Evolutionary conservation across 2,888 invertebrate genomes (phyloP).

Genomic region (Rosalia funebris): DNA sequence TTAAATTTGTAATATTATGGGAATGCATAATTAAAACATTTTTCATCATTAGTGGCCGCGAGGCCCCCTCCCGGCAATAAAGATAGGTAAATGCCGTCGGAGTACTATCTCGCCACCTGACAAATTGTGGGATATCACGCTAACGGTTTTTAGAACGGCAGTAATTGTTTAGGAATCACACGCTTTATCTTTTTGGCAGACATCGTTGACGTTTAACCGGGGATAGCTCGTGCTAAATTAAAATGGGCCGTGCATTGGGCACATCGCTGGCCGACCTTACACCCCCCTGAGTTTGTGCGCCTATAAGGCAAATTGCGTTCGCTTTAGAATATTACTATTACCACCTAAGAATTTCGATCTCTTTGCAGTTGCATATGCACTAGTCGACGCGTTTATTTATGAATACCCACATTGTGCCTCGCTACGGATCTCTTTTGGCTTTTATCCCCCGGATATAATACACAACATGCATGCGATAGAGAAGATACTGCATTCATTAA

Average conservation of each 20-base stretch:
- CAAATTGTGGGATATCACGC: slow-evolving; percentile 47
- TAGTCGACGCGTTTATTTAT: too few species aligned
- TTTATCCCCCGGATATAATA: too few species aligned
- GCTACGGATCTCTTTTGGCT: too few species aligned
- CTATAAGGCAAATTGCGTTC: too few species aligned
- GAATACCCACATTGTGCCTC: too few species aligned
- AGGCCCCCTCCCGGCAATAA: slow-evolving; percentile 37
- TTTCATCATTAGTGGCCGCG: slow-evolving; percentile 57
- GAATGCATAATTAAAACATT: slow-evolving; percentile 63
- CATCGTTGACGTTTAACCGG: slow-evolving; percentile 15
- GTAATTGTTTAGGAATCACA: slow-evolving; percentile 49
- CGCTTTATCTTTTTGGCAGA: slow-evolving; percentile 42
- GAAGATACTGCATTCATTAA: too few species aligned
- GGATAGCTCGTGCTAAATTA: slow-evolving; percentile 18
- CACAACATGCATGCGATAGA: too few species aligned
- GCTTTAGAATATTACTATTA: too few species aligned
- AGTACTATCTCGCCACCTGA: slow-evolving; percentile 40
- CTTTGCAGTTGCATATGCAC: too few species aligned
- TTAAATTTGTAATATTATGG: slow-evolving; percentile 58
- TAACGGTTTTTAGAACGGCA: slow-evolving; percentile 40
- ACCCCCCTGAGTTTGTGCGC: too few species aligned
- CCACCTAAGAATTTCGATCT: too few species aligned
- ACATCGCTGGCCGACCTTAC: too few species aligned
- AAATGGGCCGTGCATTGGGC: slow-evolving; percentile 5
- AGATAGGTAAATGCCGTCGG: slow-evolving; percentile 43